Conservation (phyloP, 2,113 vertebrate species). For the Aptenodytes patagonicus region DNA sequence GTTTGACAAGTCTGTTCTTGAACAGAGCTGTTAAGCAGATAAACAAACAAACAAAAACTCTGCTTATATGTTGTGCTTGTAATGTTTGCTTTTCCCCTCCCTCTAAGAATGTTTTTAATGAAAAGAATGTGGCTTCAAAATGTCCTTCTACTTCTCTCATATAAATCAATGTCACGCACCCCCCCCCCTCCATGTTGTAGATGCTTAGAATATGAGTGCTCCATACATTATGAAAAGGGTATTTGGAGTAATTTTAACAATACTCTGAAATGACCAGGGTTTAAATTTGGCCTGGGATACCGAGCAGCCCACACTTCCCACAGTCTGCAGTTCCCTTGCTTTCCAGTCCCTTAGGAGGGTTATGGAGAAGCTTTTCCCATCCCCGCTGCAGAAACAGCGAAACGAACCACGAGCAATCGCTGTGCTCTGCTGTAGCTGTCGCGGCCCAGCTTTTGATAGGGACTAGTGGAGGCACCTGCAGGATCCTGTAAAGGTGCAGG, state of each 20-base stretch:
- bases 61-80: neutral
- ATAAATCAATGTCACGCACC: neutral
- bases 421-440: neutral
- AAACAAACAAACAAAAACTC: constrained; percentile 42
- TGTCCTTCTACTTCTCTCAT: neutral
- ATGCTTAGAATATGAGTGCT: neutral
- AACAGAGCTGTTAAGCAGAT: constrained; percentile 15
- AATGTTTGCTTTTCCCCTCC: neutral
- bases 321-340: constrained; percentile 47
- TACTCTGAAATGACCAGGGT: neutral
- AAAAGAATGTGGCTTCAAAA: constrained; percentile 4
- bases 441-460: neutral
- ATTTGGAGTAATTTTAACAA: constrained; percentile 19
- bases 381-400: neutral
- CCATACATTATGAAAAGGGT: neutral
- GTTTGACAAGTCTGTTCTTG: constrained; percentile 42
- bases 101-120: neutral
- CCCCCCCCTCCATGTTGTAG: neutral
- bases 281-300: constrained; percentile 65
- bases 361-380: constrained; percentile 1
- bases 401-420: neutral
- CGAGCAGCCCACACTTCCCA: constrained; percentile 58
- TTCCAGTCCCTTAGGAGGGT: constrained; percentile 38
- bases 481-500: neutral
- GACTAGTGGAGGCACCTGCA: neutral